Conservation (phyloP, 2,113 vertebrate genomes). For the Psilopogon haemacephalus region DNA sequence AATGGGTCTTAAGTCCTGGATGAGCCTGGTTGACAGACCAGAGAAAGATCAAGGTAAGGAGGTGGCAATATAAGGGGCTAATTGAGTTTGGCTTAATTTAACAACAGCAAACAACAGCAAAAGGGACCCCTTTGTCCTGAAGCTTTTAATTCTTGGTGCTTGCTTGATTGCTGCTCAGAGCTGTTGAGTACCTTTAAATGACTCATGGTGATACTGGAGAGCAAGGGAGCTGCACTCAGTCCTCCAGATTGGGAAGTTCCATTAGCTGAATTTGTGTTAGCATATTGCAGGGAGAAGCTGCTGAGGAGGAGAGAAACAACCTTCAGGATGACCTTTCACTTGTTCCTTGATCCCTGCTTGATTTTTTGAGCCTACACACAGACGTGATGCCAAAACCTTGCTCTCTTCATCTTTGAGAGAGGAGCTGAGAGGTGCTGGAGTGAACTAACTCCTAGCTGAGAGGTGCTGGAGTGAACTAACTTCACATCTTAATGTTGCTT, state of each 20-base stretch:
- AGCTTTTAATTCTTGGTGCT: neutral
- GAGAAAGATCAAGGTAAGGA: conserved; percentile 28
- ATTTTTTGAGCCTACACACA: neutral
- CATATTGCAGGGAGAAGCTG: neutral
- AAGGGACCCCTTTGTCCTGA: neutral
- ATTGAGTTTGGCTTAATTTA: conserved; percentile 52
- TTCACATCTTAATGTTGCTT: neutral
- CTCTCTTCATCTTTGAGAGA: neutral
- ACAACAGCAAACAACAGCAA: neutral
- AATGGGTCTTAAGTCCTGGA: conserved; percentile 26
- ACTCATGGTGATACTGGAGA: neutral
- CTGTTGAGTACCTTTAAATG: neutral
- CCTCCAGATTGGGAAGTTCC: fast-evolving
- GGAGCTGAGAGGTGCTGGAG: neutral
- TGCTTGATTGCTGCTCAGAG: neutral
- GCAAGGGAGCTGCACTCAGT: neutral
- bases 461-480: neutral
- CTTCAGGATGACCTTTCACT: neutral
- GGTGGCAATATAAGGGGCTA: neutral
- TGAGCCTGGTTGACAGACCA: conserved; percentile 36
- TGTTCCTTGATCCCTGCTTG: neutral
- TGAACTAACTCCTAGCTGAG: neutral
- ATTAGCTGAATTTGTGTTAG: neutral
- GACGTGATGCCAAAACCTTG: neutral
- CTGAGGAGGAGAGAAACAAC: neutral